Base-by-base conservation (phyloP, 2,888 invertebrate species). In the Agrenia bidenticulata region DNA sequence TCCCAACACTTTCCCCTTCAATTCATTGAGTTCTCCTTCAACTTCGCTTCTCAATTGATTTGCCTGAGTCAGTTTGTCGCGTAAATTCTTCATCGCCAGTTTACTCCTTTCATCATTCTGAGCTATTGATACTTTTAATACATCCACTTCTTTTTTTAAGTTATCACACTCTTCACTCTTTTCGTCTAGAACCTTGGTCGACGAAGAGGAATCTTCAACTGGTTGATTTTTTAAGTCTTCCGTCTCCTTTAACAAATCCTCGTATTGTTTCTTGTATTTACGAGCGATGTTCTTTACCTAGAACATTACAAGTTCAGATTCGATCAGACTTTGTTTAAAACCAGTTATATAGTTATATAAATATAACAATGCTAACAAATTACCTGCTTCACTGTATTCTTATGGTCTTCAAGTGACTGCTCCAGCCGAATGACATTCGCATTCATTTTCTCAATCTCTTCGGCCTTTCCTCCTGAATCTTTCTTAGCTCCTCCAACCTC, bases 191-290 rank as follows among this genome's bases (percentile, higher is more conserved):
- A n/a, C n/a, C n/a, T n/a, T n/a, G n/a, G n/a, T n/a, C n/a, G n/a
- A n/a, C n/a, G n/a, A n/a, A n/a, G 39, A 11, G 39, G 39, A 39
- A 9, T 39, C 39, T 39, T 9, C 39, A 39, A 13, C 13, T 9
- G 39, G 13, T 39, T 39, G 9, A 13, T 39, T 39, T 9, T 39
- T 78, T 66, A 83, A 84, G 56, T 89, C 88, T 32, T 11, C 32
- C 54, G 87, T 85, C 75, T 86, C 88, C 49, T 82, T 80, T 69
- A 84, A 83, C n/a, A 69, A 37, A 42, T 92, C 92, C 78, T 90
- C 89, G 78, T 85, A 92, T 75, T 89, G 90, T 11, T 86, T 88
- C 80, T 94, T 95, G 79, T 95, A 96, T 77, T 93, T 93, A 77
- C 93, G 90, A 5, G 94, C 96, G 73, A 96, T 92, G 79, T 91